Evolutionary conservation across 2,113 vertebrate species (phyloP).

Genomic region (Cyprinus carpio): DNA sequence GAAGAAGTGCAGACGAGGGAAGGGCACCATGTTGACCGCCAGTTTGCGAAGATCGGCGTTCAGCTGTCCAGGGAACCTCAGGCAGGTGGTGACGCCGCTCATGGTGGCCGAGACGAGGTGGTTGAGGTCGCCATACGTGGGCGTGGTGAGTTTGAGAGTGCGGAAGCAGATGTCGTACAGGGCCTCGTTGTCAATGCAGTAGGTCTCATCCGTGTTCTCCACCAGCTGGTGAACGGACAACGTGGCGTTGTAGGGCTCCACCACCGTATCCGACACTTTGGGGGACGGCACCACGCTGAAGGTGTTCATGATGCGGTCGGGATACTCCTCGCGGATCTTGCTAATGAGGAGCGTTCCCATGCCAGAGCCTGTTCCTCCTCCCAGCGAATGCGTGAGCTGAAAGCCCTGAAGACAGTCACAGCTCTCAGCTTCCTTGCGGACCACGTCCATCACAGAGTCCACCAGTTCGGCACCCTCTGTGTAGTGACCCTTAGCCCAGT

Average conservation of each 20-base stretch:
- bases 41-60: conserved; percentile 93
- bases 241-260: conserved; percentile 93
- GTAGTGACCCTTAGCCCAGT: conserved; percentile 93
- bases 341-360: conserved; percentile 91
- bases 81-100: conserved; percentile 92
- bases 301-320: conserved; percentile 91
- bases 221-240: conserved; percentile 93
- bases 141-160: conserved; percentile 91
- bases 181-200: conserved; percentile 96
- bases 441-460: conserved; percentile 89
- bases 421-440: conserved; percentile 89
- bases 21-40: conserved; percentile 95
- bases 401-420: conserved; percentile 92
- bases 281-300: conserved; percentile 85
- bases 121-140: conserved; percentile 91
- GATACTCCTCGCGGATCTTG: conserved; percentile 91
- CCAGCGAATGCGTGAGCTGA: conserved; percentile 89
- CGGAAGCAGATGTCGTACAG: conserved; percentile 97
- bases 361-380: conserved; percentile 86
- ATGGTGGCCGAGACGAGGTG: conserved; percentile 93
- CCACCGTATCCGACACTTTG: conserved; percentile 87
- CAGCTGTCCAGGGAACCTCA: conserved; percentile 92
- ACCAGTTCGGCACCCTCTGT: conserved; percentile 90
- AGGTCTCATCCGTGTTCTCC: conserved; percentile 96
- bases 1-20: conserved; percentile 95